Base-by-base conservation (phyloP, 2,113 vertebrate species). In the Tauraco erythrolophus region DNA sequence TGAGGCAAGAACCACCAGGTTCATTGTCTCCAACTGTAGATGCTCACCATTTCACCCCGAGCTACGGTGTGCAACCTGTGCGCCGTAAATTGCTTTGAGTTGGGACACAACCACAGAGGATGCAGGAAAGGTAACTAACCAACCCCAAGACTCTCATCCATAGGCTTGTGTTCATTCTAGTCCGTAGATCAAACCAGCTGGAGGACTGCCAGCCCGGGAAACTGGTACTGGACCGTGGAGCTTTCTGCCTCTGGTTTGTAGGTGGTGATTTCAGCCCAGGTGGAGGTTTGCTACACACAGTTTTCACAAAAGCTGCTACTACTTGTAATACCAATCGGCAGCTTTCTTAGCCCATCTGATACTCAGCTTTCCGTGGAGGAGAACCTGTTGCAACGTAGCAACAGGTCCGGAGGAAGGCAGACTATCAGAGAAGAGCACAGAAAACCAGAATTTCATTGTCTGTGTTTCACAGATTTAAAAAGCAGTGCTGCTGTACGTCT, bases 401-500 rank as follows among this genome's bases (percentile, higher is more conserved):
- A 54, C 75, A 76, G 71, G 79, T 61, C 71, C 65, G 74, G 51
- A 68, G 65, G 60, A 70, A 46, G 72, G 24, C 16, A 22, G 9
- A 0, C 27, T 24, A 2, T 14, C 24, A 37, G 57, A 45, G 6
- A 24, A 31, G 56, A 16, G 45, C 3, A 17, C 25, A 45, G 35
- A 68, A 87, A 27, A 5, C 28, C 74, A 39, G 43, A 33, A 39
- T 78, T 71, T 31, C 22, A 9, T 23, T 39, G 23, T 14, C 64
- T 39, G 1, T 39, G 60, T 43, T 33, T 19, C 0, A 13, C 33
- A 51, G 74, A 33, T 69, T 61, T 66, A 8, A 56, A 91, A 71
- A 51, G 16, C 28, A 58, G 31, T 2, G n/a, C 5, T 31, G 10
- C 31, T 8, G 3, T 28, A 18, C 0, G 1, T 58, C n/a, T 28